Percentiles rank a stretch among this genome's conserved stretches.
These are phyloP conservation scores for Psittacula cyanocephala DNA, from an alignment of 2,113 vertebrate genomes.

Conservation along the genomic window DNA sequence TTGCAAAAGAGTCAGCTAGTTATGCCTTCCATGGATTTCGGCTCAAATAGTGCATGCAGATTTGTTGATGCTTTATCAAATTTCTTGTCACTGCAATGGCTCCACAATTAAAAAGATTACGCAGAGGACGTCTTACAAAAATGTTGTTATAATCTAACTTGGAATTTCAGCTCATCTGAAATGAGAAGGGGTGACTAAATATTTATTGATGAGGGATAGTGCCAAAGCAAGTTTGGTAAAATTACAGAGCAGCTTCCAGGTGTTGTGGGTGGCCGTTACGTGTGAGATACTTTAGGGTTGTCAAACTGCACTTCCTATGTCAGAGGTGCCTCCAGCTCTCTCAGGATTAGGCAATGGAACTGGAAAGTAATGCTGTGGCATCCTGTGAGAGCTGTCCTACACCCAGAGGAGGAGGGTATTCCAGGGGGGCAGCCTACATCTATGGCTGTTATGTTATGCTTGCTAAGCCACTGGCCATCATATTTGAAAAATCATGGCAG, in stretches of 20 bases:
- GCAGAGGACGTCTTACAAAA: neutral
- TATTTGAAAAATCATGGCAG: too few relatives aligned
- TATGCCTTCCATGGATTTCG: neutral
- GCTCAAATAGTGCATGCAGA: neutral
- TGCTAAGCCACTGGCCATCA: too few relatives aligned
- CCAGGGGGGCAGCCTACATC: neutral
- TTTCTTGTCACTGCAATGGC: neutral
- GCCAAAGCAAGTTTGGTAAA: neutral
- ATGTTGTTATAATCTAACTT: neutral
- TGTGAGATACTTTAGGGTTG: neutral
- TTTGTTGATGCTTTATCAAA: neutral
- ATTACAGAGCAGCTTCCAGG: neutral
- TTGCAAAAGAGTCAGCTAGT: neutral
- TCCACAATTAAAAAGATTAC: neutral
- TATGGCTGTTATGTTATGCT: neutral
- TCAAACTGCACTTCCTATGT: neutral
- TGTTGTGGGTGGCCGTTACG: accelerated
- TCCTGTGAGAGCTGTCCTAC: accelerated
- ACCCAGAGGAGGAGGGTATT: neutral
- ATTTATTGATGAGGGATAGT: neutral
- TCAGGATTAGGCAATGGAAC: neutral
- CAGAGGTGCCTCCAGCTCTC: neutral
- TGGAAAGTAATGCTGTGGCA: accelerated
- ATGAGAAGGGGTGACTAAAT: neutral
- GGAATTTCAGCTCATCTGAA: neutral